Evolutionary conservation across 30 jellyfish, hydroid and myxozoan species (phyloP), one percentile per base, ranked within the genome.

Genomic region (Haliclystus octoradiatus): DNA sequence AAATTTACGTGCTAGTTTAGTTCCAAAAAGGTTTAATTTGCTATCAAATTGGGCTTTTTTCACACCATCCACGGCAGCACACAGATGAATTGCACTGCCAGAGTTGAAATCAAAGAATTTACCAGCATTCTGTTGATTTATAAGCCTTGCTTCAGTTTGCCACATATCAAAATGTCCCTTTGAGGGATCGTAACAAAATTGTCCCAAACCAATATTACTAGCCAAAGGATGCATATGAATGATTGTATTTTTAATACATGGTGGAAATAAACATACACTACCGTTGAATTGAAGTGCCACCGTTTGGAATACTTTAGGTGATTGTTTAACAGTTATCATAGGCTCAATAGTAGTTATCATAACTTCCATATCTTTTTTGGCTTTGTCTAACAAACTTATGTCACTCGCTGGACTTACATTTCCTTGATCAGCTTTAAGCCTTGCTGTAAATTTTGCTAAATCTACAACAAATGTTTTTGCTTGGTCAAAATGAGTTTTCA

Each of bases 151-250:
- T n/a, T 51, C 65, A 1, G 93, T 81, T 76, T 81, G 81, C 97
- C 97, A 88, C 77, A 80, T 75, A 26, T 80, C 93, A 74, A 70
- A 88, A 0, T 93, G 92, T 2, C 74, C 62, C 53, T 67, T 86
- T 19, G 88, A 65, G 3, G 84, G 84, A 67, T 88, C 93, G 53
- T 66, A 51, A 73, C 94, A 88, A 49, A 63, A 80, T 35, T 79
- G 94, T 25, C 66, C 77, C 81, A 83, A 47, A 2, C 90, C 82
- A 22, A 66, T 50, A 28, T 88, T 93, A 5, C 34, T 49, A 1
- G 84, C 49, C 62, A 32, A 73, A 7, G 95, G 94, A 31, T 61
- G 50, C 73, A 88, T 26, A 15, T 62, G 32, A 27, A 81, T 78
- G 5, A 73, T 49, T 0, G 75, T 47, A 31, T 65, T 33, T 0